These are phyloP conservation scores for Anableps anableps DNA, from an alignment of 2,797 vertebrate species.

Conservation along the genomic window DNA sequence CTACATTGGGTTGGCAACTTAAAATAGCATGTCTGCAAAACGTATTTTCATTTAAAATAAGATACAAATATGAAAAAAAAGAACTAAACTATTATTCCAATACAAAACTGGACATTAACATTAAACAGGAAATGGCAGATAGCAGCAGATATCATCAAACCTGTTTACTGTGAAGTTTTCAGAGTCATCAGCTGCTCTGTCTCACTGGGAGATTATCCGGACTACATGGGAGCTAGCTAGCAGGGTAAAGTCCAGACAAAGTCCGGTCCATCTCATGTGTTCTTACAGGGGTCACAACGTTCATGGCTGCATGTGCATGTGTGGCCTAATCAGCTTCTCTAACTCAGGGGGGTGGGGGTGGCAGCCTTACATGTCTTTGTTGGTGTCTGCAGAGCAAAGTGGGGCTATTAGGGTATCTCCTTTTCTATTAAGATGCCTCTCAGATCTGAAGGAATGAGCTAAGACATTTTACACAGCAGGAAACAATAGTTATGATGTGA, in stretches of 20 bases:
- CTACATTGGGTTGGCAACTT: background rate
- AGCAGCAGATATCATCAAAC: background rate
- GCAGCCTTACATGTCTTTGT: background rate
- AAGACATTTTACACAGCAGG: background rate
- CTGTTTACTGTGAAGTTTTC: no score
- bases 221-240: background rate
- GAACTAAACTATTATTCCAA: background rate
- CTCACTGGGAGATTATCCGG: background rate
- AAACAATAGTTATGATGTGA: background rate
- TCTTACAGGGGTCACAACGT: background rate
- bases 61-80: background rate
- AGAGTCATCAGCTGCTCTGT: background rate
- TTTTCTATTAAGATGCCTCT: background rate
- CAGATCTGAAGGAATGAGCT: background rate
- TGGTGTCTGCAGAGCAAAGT: background rate
- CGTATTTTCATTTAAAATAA: background rate
- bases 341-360: background rate
- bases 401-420: background rate
- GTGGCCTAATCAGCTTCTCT: background rate
- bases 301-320: background rate
- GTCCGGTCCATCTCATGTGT: background rate
- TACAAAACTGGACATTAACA: background rate
- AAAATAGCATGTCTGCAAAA: background rate
- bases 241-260: background rate
- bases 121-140: background rate